Evolutionary conservation across 2,113 vertebrate genomes (phyloP), one percentile per base, ranked within the genome.

Genomic region (Thalassoma bifasciatum): DNA sequence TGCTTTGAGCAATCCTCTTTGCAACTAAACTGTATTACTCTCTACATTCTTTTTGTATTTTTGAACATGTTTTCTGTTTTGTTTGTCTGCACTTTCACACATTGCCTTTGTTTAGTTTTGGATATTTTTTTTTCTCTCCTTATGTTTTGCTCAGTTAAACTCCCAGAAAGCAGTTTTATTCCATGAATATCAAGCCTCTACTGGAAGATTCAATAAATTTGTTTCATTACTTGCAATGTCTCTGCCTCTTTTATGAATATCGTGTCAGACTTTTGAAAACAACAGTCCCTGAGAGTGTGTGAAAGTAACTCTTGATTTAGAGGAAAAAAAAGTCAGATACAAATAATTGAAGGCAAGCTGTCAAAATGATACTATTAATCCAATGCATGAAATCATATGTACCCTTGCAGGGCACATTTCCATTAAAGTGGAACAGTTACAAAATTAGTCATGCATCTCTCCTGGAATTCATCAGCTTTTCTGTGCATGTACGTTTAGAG

Each of bases 141-240:
- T 82, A 88, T 87, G 70, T 82, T 90, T 90, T 87, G 88, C 90
- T 91, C 84, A 81, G 93, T 96, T 94, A 86, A 95, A 95, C 93
- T 94, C 91, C 92, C 88, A 90, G 90, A 94, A 96, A 91, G 89
- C 95, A 95, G 94, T 95, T 97, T 97, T 98, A 97, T 96, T 96
- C 95, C 94, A 94, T 95, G 95, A 95, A 94, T 96, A 95, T 94
- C 89, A 94, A 93, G 94, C 95, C 94, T 97, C 95, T 96, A 95
- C 95, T 97, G 95, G 95, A 97, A 96, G 91, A 95, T 95, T 95
- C 95, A 95, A 97, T 98, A 97, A 97, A 98, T 94, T 91, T 94
- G 91, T 95, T 94, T 94, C 94, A 94, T 92, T 96, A 96, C 90
- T 93, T 94, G 73, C 77, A 82, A 19, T 89, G 91, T 91, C 84